These are phyloP conservation scores for Chaetodon trifasciatus DNA, from an alignment of 2,797 vertebrate genomes.

Conservation along the genomic window DNA sequence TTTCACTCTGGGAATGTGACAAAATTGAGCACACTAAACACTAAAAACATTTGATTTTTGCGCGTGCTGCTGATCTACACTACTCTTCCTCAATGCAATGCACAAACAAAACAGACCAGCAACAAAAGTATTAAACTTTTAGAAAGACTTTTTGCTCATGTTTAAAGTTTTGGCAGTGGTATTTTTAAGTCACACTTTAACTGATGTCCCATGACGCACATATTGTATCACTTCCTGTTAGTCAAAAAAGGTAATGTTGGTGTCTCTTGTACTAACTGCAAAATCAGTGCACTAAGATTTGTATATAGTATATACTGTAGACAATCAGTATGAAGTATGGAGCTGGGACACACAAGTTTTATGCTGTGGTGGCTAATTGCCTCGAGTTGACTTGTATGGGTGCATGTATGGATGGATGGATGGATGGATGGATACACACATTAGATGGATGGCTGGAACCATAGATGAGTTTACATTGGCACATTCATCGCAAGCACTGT, in stretches of 20 bases:
- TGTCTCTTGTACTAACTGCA: background rate
- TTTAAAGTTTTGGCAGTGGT: background rate
- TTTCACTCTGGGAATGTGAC: background rate
- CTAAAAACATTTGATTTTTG: constrained; percentile 2
- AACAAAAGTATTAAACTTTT: constrained; percentile 9
- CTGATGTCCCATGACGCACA: background rate
- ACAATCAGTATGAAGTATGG: background rate
- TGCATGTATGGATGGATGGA: background rate
- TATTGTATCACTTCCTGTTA: background rate
- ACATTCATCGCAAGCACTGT: background rate
- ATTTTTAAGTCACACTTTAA: background rate
- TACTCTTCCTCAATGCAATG: constrained; percentile 7
- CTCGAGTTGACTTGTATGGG: background rate
- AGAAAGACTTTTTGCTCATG: background rate
- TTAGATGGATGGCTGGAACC: background rate
- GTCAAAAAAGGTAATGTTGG: background rate
- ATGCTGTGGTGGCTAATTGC: background rate
- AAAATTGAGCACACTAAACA: background rate
- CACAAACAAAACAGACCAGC: constrained; percentile 21
- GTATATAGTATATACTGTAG: too few relatives aligned
- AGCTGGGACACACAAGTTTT: background rate
- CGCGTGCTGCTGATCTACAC: background rate
- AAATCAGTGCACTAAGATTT: background rate
- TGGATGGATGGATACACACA: background rate
- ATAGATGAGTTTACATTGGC: background rate